Conservation (phyloP, 1,140 invertebrate species). For the Tetragnatha versicolor region DNA sequence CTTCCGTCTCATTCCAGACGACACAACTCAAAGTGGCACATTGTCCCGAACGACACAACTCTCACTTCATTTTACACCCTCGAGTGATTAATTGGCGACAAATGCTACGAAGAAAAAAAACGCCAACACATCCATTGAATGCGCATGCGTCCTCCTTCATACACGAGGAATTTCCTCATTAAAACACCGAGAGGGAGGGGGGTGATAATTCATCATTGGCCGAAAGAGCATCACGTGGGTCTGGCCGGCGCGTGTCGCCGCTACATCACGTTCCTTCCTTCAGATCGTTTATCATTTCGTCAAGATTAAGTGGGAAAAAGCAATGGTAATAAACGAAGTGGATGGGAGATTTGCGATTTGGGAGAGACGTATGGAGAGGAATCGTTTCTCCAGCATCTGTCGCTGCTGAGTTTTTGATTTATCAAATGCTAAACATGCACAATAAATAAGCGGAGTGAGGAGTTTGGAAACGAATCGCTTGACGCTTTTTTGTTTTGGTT, state of each 20-base stretch:
- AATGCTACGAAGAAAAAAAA: not conserved
- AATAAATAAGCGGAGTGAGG: no score
- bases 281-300: conserved; percentile 12
- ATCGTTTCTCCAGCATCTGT: no score
- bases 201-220: conserved; percentile 25
- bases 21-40: no score
- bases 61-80: not conserved
- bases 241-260: conserved; percentile 25
- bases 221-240: conserved; percentile 18
- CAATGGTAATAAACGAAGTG: no score
- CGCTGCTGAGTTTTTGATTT: no score
- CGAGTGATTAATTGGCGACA: conserved; percentile 13
- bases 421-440: no score
- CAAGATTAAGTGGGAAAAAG: not conserved
- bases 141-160: conserved; percentile 6
- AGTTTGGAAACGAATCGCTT: no score
- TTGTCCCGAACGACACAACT: no score
- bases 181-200: conserved; percentile 11
- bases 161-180: conserved; percentile 41
- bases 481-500: no score
- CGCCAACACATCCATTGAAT: conserved; percentile 3
- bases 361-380: no score
- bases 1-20: no score
- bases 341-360: no score
- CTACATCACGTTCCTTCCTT: conserved; percentile 19